Conservation (phyloP, 2,888 invertebrate genomes). For the Eilema depressum region DNA sequence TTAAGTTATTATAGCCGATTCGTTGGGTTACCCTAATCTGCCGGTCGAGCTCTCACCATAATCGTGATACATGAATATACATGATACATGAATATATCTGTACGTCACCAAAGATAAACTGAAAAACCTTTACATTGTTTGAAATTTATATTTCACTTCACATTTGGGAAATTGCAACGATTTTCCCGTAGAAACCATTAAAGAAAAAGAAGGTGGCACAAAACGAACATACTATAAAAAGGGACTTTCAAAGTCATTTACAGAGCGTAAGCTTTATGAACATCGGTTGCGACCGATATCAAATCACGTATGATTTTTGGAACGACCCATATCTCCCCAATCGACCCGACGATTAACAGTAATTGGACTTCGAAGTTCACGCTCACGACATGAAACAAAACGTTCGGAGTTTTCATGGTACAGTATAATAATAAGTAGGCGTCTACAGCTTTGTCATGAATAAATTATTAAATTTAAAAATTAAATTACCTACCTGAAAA, state of each 20-base stretch:
- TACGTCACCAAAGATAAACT: not conserved
- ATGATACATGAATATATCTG: not conserved
- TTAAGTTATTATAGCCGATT: too few relatives aligned
- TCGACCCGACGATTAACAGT: not conserved
- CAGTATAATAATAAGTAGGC: too few relatives aligned
- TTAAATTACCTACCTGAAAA: not conserved
- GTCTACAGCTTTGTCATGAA: not conserved
- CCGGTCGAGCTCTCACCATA: not conserved
- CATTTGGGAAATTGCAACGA: too few relatives aligned
- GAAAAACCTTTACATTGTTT: too few relatives aligned
- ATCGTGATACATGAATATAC: not conserved
- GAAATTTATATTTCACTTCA: too few relatives aligned
- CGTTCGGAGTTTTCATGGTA: too few relatives aligned
- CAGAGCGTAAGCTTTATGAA: not conserved
- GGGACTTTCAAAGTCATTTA: not conserved
- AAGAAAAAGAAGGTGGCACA: too few relatives aligned
- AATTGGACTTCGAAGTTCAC: not conserved
- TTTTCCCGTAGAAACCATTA: not conserved
- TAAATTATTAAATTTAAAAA: not conserved
- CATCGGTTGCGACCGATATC: not conserved
- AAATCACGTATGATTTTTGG: conserved; percentile 11
- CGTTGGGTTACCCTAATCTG: too few relatives aligned
- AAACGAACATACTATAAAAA: not conserved
- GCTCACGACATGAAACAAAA: not conserved
- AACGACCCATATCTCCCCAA: not conserved